Conservation (phyloP, 2,888 invertebrate species). For the Limnephilus auricula region DNA sequence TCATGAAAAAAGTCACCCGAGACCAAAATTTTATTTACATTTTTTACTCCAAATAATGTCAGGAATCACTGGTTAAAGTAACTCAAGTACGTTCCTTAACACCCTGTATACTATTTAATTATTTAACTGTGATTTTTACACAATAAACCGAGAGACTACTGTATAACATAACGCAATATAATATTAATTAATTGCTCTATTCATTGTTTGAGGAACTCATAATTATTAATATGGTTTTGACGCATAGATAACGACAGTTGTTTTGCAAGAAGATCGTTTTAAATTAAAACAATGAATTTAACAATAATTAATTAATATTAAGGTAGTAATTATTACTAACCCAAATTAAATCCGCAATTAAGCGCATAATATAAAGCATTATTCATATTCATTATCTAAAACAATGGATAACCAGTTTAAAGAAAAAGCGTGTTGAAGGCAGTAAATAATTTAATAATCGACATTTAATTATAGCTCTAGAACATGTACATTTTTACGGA, state of each 20-base stretch:
- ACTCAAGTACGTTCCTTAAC: too few species aligned
- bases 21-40: too few species aligned
- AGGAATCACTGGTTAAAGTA: too few species aligned
- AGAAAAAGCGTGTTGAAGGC: not conserved
- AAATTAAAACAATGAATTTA: not conserved
- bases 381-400: not conserved
- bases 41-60: too few species aligned
- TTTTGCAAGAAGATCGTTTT: not conserved
- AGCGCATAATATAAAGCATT: not conserved
- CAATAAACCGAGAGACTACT: not conserved
- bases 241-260: not conserved
- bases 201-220: not conserved
- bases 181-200: not conserved
- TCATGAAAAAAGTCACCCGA: too few species aligned
- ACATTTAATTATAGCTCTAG: not conserved
- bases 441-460: not conserved
- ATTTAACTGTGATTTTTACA: not conserved
- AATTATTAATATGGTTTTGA: not conserved
- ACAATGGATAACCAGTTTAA: not conserved
- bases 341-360: not conserved
- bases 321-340: not conserved
- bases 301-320: not conserved
- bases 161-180: not conserved
- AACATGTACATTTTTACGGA: too few species aligned
- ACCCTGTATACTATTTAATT: too few species aligned